Conservation (phyloP, 2,113 vertebrate species). For the Stigmatopora argus region DNA sequence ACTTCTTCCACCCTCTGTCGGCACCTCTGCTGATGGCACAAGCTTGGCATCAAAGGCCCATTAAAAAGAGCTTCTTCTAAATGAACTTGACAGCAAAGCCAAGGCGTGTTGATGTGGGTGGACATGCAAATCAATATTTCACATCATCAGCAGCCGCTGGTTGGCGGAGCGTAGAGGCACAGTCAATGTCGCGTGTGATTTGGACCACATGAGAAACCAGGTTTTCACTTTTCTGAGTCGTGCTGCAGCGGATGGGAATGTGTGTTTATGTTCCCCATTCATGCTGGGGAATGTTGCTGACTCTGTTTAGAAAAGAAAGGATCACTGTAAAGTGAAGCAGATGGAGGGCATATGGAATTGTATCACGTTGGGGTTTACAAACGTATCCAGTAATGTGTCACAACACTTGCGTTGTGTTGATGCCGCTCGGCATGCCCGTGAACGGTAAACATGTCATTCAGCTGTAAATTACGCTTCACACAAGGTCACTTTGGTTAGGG, state of each 20-base stretch:
- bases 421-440: constrained; percentile 36
- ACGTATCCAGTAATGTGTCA: constrained; percentile 38
- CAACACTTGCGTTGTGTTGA: constrained; percentile 29
- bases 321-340: constrained; percentile 37
- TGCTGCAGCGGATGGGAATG: constrained; percentile 2
- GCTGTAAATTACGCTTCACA: constrained; percentile 51
- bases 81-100: constrained; percentile 66
- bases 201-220: constrained; percentile 26
- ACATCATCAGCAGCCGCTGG: constrained; percentile 60
- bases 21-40: constrained; percentile 40
- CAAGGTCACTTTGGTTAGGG: constrained; percentile 63
- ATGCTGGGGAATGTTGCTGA: constrained; percentile 19
- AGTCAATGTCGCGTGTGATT: constrained; percentile 42
- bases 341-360: constrained; percentile 41
- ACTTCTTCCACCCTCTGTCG: constrained; percentile 4
- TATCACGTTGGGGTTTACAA: constrained; percentile 29
- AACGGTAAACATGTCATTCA: constrained; percentile 61
- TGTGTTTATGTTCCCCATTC: constrained; percentile 37
- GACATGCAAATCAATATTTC: constrained; percentile 75
- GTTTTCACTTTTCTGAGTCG: constrained; percentile 6
- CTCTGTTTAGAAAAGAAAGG: constrained; percentile 32
- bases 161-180: constrained; percentile 42
- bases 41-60: constrained; percentile 53
- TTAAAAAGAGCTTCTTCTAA: constrained; percentile 56
- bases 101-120: constrained; percentile 60